Percentiles rank a stretch among this genome's conserved stretches.
Conservation (phyloP, 2,888 invertebrate species). For the Mechanitis mazaeus region DNA sequence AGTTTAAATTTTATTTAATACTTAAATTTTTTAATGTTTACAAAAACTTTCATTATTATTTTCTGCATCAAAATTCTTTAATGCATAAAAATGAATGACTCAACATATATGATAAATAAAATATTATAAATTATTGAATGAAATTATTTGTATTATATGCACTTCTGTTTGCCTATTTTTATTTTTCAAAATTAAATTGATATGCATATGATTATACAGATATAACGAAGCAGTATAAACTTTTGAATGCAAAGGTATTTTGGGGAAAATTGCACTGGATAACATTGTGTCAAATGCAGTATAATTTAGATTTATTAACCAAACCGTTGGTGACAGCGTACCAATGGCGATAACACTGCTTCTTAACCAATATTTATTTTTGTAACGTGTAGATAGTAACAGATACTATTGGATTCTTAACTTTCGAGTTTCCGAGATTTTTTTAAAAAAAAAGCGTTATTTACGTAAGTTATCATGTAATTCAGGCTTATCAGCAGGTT, state of each 20-base stretch:
- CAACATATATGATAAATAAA: slow-evolving; percentile 20
- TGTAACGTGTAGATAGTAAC: slow-evolving; percentile 13
- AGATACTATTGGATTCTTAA: slow-evolving; percentile 11
- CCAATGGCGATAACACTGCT: slow-evolving; percentile 71
- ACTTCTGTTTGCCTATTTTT: slow-evolving; percentile 64
- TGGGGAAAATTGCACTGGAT: slow-evolving; percentile 63
- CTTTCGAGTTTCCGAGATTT: slow-evolving; percentile 11
- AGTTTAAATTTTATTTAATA: slow-evolving; percentile 48
- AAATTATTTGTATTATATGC: slow-evolving; percentile 46
- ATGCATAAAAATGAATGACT: slow-evolving; percentile 59
- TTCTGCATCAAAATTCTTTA: slow-evolving; percentile 51
- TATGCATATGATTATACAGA: slow-evolving; percentile 57
- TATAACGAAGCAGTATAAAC: slow-evolving; percentile 60
- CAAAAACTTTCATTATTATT: slow-evolving; percentile 42
- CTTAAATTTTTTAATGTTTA: slow-evolving; percentile 19
- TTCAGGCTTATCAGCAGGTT: slow-evolving; percentile 34
- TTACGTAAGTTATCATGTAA: slow-evolving; percentile 25
- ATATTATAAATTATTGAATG: slow-evolving; percentile 42
- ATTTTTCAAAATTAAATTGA: slow-evolving; percentile 51
- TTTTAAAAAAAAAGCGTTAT: neutral
- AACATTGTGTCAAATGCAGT: slow-evolving; percentile 58
- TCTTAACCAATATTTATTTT: slow-evolving; percentile 57
- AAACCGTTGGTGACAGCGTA: slow-evolving; percentile 58
- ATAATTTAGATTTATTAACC: slow-evolving; percentile 46
- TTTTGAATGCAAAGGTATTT: slow-evolving; percentile 56